phyloP scores from a whole-genome alignment of 2,797 vertebrate genomes.

The Brachymystax lenok region DNA sequence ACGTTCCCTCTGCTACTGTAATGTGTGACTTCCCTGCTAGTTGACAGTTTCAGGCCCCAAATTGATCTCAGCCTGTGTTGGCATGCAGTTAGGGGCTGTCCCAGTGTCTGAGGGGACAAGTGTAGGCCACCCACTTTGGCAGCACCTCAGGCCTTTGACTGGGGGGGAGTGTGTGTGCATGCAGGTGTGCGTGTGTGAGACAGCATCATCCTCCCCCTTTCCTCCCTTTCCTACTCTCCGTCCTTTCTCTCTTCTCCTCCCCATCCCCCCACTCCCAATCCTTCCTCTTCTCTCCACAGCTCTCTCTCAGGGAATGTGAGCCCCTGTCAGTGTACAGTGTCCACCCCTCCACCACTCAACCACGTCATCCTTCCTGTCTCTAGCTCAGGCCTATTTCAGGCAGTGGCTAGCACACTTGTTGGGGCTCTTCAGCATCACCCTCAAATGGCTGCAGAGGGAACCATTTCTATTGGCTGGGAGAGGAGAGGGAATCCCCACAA shows the following conservation, averaged over 20 bases:
- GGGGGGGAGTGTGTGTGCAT: constrained; percentile 10
- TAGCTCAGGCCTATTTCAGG: constrained; percentile 52
- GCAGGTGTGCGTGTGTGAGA: background rate
- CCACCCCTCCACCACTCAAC: background rate
- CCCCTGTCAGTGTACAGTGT: constrained; percentile 26
- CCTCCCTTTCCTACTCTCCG: background rate
- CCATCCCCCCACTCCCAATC: background rate
- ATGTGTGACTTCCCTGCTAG: constrained; percentile 6
- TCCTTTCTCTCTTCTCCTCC: background rate
- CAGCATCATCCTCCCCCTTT: background rate
- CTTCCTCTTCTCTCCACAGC: constrained; percentile 28
- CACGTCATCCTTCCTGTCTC: constrained; percentile 35
- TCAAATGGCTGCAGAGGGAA: constrained; percentile 16
- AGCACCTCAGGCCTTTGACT: constrained; percentile 27
- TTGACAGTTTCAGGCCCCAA: constrained; percentile 48
- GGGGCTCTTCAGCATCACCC: constrained; percentile 42
- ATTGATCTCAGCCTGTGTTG: constrained; percentile 52
- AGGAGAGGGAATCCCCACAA: constrained; percentile 3
- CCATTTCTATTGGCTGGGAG: background rate
- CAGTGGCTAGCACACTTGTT: constrained; percentile 44
- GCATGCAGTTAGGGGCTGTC: constrained; percentile 23
- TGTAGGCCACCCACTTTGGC: constrained; percentile 37
- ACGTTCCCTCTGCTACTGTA: background rate
- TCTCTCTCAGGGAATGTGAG: constrained; percentile 42
- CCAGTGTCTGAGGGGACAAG: constrained; percentile 39